Evolutionary conservation across 1,140 invertebrate species (phyloP).

Genomic region (Doryteuthis pealeii): DNA sequence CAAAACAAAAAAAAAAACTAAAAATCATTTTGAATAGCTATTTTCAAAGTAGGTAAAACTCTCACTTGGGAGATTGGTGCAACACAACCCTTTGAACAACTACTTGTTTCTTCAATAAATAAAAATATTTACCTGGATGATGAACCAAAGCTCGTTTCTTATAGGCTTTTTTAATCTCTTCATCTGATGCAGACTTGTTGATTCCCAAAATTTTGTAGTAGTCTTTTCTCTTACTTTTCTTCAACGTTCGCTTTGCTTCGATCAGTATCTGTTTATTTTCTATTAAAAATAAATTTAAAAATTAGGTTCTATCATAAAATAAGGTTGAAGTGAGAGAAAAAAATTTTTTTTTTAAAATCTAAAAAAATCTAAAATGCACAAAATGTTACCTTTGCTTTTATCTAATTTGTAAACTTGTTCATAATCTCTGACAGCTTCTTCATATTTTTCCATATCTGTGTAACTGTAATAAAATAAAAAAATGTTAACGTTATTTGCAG

Average conservation of each 20-base stretch:
- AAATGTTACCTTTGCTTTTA: slow-evolving; percentile 69
- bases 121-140: slow-evolving; percentile 84
- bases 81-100: too few species aligned
- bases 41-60: too few species aligned
- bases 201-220: slow-evolving; percentile 95
- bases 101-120: too few species aligned
- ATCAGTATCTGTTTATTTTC: slow-evolving; percentile 65
- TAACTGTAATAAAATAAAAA: slow-evolving; percentile 62
- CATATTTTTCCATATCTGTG: slow-evolving; percentile 78
- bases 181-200: slow-evolving; percentile 81
- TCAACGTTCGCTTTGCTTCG: slow-evolving; percentile 83
- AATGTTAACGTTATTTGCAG: too few species aligned
- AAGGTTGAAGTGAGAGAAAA: too few species aligned
- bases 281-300: slow-evolving; percentile 31
- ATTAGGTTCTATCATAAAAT: slow-evolving; percentile 1
- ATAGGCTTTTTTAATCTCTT: slow-evolving; percentile 90
- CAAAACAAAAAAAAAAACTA: too few species aligned
- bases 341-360: too few species aligned
- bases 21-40: too few species aligned
- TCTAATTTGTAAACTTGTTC: slow-evolving; percentile 84
- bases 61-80: too few species aligned
- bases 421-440: slow-evolving; percentile 89
- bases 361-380: not conserved
- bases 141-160: slow-evolving; percentile 95
- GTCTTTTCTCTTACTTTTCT: slow-evolving; percentile 74